phyloP scores from a whole-genome alignment of 1,140 invertebrate species.

The Bombus cullumanus region DNA sequence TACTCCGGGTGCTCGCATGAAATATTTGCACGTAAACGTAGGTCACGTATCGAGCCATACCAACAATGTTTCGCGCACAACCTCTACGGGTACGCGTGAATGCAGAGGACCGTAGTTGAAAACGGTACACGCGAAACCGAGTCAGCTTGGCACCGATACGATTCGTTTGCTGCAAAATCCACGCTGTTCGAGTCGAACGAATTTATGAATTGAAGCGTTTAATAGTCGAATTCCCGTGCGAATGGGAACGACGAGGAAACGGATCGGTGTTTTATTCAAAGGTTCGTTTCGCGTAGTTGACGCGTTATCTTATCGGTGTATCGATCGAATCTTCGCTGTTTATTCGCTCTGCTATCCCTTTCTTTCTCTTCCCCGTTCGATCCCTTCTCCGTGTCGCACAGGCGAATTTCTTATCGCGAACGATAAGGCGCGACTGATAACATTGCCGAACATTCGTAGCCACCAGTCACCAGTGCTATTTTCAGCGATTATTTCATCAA shows the following conservation, averaged over 20 bases:
- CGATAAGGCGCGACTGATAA: slow-evolving; percentile 74
- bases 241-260: neutral
- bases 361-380: neutral
- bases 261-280: neutral
- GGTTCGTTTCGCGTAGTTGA: neutral
- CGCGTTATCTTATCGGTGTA: neutral
- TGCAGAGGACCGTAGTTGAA: neutral
- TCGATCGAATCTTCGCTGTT: slow-evolving; percentile 10
- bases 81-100: neutral
- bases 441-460: slow-evolving; percentile 61
- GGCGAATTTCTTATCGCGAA: slow-evolving; percentile 70
- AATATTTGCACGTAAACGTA: slow-evolving; percentile 36
- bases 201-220: neutral
- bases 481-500: slow-evolving; percentile 5
- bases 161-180: neutral
- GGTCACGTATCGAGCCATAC: slow-evolving; percentile 18
- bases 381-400: slow-evolving; percentile 19
- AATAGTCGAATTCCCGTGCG: neutral
- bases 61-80: slow-evolving; percentile 27
- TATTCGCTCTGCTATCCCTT: slow-evolving; percentile 4
- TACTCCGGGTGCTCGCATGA: neutral
- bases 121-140: neutral
- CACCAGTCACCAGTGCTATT: slow-evolving; percentile 49
- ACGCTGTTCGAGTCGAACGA: slow-evolving; percentile 6
- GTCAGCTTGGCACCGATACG: neutral